Percentiles rank a stretch among this genome's conserved stretches.
These are phyloP conservation scores for Porites lutea DNA, from an alignment of 64 coral and sea anemone genomes.

Conservation along the genomic window DNA sequence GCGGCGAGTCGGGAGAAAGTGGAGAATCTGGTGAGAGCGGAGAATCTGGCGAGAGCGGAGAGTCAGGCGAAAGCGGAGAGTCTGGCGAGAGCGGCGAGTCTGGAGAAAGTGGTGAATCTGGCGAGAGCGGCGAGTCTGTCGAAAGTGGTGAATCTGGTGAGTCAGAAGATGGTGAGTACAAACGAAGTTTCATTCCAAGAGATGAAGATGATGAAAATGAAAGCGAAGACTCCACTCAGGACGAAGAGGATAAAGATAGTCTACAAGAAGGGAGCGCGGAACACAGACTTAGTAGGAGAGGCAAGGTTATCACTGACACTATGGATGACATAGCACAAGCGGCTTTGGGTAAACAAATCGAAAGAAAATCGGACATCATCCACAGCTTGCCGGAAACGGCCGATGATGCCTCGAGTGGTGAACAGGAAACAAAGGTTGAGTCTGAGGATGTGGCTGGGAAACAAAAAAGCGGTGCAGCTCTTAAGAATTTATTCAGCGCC, in stretches of 20 bases:
- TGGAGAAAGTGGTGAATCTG: slow-evolving; percentile 21
- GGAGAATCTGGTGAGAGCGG: background rate
- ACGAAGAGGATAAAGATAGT: background rate
- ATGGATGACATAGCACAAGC: slow-evolving; percentile 83
- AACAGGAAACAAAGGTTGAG: background rate
- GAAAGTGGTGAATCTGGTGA: slow-evolving; percentile 31
- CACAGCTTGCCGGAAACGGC: slow-evolving; percentile 65
- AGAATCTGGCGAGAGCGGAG: slow-evolving; percentile 4
- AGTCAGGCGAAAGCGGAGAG: background rate
- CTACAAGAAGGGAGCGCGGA: slow-evolving; percentile 6
- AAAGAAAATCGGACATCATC: slow-evolving; percentile 87
- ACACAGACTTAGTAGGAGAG: background rate
- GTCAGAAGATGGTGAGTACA: background rate
- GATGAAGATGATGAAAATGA: slow-evolving; percentile 32
- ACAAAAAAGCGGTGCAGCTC: slow-evolving; percentile 12
- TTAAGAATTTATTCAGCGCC: slow-evolving; percentile 85
- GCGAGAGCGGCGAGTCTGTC: slow-evolving; percentile 7
- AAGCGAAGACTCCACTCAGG: slow-evolving; percentile 8
- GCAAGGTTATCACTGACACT: slow-evolving; percentile 72
- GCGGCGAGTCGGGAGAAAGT: background rate
- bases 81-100: slow-evolving; percentile 16
- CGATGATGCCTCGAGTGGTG: slow-evolving; percentile 1
- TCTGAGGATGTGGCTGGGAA: background rate
- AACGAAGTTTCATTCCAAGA: slow-evolving; percentile 58
- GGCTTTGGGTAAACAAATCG: slow-evolving; percentile 62